phyloP scores from a whole-genome alignment of 2,888 invertebrate species.

The Plebejus anna region DNA sequence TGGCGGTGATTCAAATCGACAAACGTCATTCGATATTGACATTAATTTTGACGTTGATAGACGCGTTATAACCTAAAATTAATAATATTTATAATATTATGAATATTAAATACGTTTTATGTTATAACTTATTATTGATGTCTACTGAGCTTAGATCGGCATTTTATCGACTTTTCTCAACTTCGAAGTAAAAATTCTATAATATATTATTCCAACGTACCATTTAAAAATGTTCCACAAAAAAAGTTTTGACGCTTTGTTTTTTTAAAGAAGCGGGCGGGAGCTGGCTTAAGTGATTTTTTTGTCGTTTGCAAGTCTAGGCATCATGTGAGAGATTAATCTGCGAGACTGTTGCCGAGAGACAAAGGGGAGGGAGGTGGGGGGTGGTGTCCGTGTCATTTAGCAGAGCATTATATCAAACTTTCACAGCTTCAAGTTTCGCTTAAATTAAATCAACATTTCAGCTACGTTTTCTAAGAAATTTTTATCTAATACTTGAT shows the following conservation, averaged over 20 bases:
- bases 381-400: conserved; percentile 19
- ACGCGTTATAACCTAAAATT: neutral
- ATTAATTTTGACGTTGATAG: conserved; percentile 47
- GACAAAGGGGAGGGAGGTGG: neutral
- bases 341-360: conserved; percentile 8
- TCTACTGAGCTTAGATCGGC: no score
- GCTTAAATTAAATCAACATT: conserved; percentile 13
- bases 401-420: conserved; percentile 17
- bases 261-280: neutral
- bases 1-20: conserved; percentile 74
- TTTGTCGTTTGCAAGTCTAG: conserved; percentile 13
- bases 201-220: no score
- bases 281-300: conserved; percentile 6
- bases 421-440: conserved; percentile 17
- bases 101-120: no score
- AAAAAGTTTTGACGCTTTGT: neutral
- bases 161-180: no score
- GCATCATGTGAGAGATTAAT: conserved; percentile 15
- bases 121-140: no score
- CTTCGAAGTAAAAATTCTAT: no score
- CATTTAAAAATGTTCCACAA: neutral
- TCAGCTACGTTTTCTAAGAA: neutral
- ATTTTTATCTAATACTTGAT: neutral
- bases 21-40: conserved; percentile 52
- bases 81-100: no score